A percentile compares a stretch with the other conserved stretches of the same genome.
These are phyloP conservation scores for Diplodus sargus DNA, from an alignment of 2,797 vertebrate species.

Conservation along the genomic window DNA sequence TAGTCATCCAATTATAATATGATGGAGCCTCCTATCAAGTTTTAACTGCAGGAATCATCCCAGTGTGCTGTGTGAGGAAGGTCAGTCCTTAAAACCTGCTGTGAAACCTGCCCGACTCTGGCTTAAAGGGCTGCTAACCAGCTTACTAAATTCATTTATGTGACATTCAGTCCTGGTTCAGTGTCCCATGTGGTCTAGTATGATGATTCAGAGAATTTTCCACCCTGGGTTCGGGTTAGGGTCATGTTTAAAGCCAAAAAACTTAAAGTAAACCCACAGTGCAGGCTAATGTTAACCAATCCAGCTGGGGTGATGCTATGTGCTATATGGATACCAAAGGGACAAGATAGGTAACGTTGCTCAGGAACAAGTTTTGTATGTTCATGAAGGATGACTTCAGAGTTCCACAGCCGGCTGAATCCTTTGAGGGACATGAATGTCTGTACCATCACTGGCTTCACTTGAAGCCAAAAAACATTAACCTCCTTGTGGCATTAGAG, in stretches of 20 bases:
- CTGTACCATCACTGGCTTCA: too few species aligned
- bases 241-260: too few species aligned
- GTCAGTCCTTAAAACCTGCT: slow-evolving; percentile 3
- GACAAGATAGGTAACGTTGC: background rate
- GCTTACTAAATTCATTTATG: background rate
- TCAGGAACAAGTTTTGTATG: background rate
- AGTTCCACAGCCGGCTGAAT: too few species aligned
- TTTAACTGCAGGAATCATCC: background rate
- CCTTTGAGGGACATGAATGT: too few species aligned
- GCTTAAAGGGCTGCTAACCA: slow-evolving; percentile 1
- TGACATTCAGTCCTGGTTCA: background rate
- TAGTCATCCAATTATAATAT: too few species aligned
- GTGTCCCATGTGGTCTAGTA: background rate
- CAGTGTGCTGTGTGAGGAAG: background rate
- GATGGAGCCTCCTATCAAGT: background rate
- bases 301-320: background rate
- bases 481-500: too few species aligned
- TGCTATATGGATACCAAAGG: slow-evolving; percentile 1
- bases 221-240: background rate
- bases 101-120: background rate
- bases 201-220: background rate
- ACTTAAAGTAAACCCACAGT: background rate
- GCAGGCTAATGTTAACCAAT: background rate
- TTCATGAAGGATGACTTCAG: slow-evolving; percentile 2
- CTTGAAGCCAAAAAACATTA: too few species aligned